Percentiles rank a stretch among this genome's conserved stretches.
These are phyloP conservation scores for Catostylus mosaicus DNA, from an alignment of 30 jellyfish, hydroid and myxozoan species.

Conservation along the genomic window DNA sequence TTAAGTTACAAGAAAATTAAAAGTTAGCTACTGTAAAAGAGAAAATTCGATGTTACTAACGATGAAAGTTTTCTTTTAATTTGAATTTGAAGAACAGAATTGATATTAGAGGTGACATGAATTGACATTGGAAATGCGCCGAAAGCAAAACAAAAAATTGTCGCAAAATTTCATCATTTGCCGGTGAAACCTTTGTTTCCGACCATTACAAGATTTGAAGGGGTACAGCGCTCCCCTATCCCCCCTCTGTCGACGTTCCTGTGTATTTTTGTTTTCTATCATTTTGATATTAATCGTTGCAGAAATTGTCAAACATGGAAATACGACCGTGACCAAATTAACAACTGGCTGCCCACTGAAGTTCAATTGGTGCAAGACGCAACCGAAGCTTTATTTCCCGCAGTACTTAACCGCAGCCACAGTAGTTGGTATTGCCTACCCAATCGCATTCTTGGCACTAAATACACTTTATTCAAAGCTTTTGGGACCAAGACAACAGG, in stretches of 20 bases:
- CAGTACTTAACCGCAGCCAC: constrained; percentile 71
- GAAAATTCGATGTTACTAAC: no score
- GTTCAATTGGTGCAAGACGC: constrained; percentile 70
- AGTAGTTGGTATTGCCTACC: constrained; percentile 74
- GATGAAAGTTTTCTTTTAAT: no score
- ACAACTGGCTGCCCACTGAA: constrained; percentile 75
- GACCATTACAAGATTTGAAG: no score
- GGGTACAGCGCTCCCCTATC: no score
- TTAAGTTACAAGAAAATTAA: no score
- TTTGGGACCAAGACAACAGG: constrained; percentile 87
- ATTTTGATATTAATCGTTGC: background rate
- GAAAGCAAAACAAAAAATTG: no score
- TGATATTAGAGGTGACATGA: no score
- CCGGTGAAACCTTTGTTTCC: no score
- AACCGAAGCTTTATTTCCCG: constrained; percentile 68
- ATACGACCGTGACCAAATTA: background rate
- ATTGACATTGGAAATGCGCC: no score
- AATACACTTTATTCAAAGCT: constrained; percentile 66
- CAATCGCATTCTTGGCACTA: constrained; percentile 53
- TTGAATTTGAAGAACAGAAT: no score
- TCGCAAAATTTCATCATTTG: no score
- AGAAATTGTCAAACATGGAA: constrained; percentile 14
- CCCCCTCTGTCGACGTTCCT: background rate
- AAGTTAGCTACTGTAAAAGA: no score
- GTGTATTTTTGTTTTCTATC: background rate